Percentiles rank a stretch among this genome's conserved stretches.
These are phyloP conservation scores for Hippasteria phrygiana DNA, from an alignment of 53 echinoderm and acorn worm species.

Conservation along the genomic window DNA sequence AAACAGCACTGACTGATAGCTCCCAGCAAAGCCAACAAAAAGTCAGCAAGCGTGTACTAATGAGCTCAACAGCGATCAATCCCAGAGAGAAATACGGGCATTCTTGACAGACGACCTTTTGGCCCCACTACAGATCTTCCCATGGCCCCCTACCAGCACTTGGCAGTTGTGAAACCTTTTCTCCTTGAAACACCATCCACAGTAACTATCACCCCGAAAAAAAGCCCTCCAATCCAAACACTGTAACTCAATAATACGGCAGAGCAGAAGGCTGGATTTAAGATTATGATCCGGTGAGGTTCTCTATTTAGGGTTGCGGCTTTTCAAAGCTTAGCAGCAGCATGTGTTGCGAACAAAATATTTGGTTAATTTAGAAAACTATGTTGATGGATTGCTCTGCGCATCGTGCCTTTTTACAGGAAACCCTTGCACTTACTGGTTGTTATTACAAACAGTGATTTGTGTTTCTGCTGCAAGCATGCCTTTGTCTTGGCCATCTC, in stretches of 20 bases:
- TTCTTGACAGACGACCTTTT: constrained; percentile 21
- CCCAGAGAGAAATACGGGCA: not conserved
- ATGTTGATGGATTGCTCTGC: not conserved
- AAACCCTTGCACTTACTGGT: not conserved
- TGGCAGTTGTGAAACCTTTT: not conserved
- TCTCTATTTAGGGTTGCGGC: not conserved
- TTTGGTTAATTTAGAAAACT: not conserved
- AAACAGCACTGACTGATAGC: constrained; percentile 38
- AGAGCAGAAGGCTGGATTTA: not conserved
- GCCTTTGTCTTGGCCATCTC: not conserved
- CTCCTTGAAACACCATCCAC: not conserved
- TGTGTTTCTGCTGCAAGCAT: not conserved
- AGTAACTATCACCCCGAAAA: not conserved
- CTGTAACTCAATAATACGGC: not conserved
- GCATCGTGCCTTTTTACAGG: not conserved
- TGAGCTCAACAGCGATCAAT: constrained; percentile 15
- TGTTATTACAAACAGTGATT: constrained; percentile 10
- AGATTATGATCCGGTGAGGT: not conserved
- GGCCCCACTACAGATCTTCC: constrained; percentile 13
- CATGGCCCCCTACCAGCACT: constrained; percentile 3
- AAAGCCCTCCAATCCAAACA: not conserved
- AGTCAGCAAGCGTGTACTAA: not conserved
- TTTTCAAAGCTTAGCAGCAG: not conserved
- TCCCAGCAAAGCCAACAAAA: constrained; percentile 41
- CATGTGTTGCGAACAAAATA: not conserved